These are phyloP conservation scores for Eubasilissa regina DNA, from an alignment of 1,140 invertebrate genomes.

Conservation along the genomic window DNA sequence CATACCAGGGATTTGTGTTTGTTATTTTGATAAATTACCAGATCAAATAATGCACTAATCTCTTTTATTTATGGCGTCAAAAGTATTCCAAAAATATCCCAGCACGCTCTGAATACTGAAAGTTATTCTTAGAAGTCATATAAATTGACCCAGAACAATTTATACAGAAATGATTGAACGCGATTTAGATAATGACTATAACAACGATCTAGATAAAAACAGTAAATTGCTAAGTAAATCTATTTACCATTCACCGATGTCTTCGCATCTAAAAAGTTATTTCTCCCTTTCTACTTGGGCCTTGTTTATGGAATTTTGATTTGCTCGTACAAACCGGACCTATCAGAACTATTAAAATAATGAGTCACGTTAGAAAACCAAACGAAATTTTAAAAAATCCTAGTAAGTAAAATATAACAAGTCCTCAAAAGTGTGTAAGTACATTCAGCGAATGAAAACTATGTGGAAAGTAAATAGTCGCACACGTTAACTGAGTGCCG, in stretches of 20 bases:
- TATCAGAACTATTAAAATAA: background rate
- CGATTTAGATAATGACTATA: background rate
- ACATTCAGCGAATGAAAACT: no score
- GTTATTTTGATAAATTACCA: no score
- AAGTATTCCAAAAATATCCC: no score
- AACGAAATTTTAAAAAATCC: background rate
- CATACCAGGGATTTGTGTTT: no score
- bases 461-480: no score
- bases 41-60: no score
- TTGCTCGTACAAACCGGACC: conserved; percentile 9
- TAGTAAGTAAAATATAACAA: no score
- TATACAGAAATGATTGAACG: background rate
- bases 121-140: conserved; percentile 3
- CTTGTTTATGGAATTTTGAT: background rate
- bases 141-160: conserved; percentile 3
- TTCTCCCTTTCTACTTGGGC: background rate
- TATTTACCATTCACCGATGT: background rate
- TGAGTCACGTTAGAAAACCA: conserved; percentile 16
- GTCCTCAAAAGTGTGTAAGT: no score
- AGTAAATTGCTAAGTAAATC: no score
- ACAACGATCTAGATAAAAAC: background rate
- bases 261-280: background rate
- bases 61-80: no score
- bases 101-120: background rate
- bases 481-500: no score